phyloP scores from a whole-genome alignment of 2,113 vertebrate species.

The Ctenomys sociabilis region DNA sequence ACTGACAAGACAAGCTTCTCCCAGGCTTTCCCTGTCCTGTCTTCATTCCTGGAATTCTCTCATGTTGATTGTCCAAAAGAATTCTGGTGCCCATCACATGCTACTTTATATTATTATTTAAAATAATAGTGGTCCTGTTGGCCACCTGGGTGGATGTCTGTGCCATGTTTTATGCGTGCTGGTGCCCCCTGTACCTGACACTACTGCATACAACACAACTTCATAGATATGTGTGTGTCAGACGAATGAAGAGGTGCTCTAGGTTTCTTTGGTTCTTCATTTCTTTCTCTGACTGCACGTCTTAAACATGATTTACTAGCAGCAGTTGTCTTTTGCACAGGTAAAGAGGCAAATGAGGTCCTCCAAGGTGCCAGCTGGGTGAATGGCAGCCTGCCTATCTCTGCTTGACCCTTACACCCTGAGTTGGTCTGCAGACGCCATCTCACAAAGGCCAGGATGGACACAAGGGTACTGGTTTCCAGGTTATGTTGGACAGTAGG shows the following conservation, averaged over 20 bases:
- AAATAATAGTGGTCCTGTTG: neutral
- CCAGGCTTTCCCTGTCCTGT: neutral
- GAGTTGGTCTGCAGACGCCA: neutral
- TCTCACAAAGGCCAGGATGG: neutral
- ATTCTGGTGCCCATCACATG: neutral
- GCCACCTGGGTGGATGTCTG: neutral
- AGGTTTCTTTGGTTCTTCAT: neutral
- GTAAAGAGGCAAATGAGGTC: neutral
- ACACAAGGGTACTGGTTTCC: neutral
- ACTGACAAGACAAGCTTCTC: neutral
- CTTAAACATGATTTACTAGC: conserved; percentile 28
- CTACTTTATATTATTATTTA: neutral
- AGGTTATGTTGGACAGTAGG: neutral
- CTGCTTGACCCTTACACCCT: neutral
- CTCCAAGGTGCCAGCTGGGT: neutral
- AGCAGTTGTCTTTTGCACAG: neutral
- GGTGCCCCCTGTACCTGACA: neutral
- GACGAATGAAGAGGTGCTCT: neutral
- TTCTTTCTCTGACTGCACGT: conserved; percentile 8
- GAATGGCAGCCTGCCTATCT: neutral
- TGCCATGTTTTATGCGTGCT: too few relatives aligned
- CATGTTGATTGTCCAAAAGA: neutral
- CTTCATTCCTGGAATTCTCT: neutral
- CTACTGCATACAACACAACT: neutral
- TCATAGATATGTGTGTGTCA: neutral